These are phyloP conservation scores for Drosophila lacertosa DNA, from an alignment of 1,140 invertebrate species.

Conservation along the genomic window DNA sequence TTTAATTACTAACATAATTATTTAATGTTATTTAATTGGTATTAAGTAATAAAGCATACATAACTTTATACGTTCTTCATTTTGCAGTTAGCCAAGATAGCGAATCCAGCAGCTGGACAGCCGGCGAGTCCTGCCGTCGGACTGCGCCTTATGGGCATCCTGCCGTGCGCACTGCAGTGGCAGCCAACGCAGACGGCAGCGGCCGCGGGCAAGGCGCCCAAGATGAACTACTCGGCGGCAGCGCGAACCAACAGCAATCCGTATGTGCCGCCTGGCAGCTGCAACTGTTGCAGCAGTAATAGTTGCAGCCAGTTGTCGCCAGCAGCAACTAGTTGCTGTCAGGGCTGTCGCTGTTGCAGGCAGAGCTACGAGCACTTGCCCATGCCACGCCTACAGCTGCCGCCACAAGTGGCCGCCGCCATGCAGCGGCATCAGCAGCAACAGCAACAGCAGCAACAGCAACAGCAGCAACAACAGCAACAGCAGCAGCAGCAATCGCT, in stretches of 20 bases:
- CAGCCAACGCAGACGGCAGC: slow-evolving; percentile 20
- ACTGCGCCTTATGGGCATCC: slow-evolving; percentile 65
- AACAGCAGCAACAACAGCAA: slow-evolving; percentile 10
- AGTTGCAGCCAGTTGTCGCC: not conserved
- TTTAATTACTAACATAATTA: too few relatives aligned
- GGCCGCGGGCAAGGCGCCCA: slow-evolving; percentile 54
- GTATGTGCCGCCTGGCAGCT: slow-evolving; percentile 38
- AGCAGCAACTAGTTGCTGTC: slow-evolving; percentile 34
- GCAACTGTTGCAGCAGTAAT: slow-evolving; percentile 33
- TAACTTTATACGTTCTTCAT: too few relatives aligned
- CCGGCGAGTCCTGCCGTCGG: slow-evolving; percentile 56
- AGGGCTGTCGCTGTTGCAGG: slow-evolving; percentile 51
- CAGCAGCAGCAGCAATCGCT: slow-evolving; percentile 25
- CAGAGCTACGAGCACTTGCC: slow-evolving; percentile 64
- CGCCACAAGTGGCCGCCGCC: slow-evolving; percentile 9
- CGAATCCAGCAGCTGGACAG: slow-evolving; percentile 27
- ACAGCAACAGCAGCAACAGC: slow-evolving; percentile 20
- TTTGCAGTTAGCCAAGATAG: slow-evolving; percentile 58
- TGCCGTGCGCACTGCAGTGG: slow-evolving; percentile 67
- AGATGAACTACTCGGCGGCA: slow-evolving; percentile 34
- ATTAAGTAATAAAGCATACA: too few relatives aligned
- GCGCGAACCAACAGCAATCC: slow-evolving; percentile 42
- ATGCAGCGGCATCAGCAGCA: slow-evolving; percentile 32
- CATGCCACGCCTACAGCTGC: slow-evolving; percentile 51
- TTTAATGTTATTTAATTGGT: too few relatives aligned